A percentile compares a stretch with the other conserved stretches of the same genome.
These are phyloP conservation scores for Epinephelus fuscoguttatus DNA, from an alignment of 2,113 vertebrate species.

Conservation along the genomic window DNA sequence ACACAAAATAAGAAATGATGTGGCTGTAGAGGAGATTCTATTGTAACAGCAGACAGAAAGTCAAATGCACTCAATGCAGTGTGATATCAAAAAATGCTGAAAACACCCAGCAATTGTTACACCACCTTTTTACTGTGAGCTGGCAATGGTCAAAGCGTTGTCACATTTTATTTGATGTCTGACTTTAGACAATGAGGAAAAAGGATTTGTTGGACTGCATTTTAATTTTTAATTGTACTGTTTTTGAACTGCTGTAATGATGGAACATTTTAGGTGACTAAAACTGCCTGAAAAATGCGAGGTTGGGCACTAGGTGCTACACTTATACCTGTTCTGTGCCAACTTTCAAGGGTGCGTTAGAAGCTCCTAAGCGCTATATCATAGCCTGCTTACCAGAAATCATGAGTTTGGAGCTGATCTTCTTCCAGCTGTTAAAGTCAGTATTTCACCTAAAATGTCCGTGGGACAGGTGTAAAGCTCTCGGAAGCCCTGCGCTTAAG, in stretches of 20 bases:
- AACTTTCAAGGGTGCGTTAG: no score
- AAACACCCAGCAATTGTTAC: neutral
- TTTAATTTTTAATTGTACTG: neutral
- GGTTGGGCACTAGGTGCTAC: no score
- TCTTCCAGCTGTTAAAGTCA: no score
- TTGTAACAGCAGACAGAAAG: neutral
- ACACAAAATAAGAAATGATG: neutral
- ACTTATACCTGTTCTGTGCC: no score
- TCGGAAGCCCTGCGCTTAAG: no score
- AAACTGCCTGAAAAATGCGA: no score
- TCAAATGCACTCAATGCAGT: neutral
- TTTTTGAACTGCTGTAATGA: neutral
- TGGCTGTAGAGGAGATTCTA: neutral
- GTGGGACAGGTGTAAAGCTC: no score
- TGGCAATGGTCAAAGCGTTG: no score
- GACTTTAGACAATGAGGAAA: neutral
- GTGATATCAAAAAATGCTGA: neutral
- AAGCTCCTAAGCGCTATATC: no score
- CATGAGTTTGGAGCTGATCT: no score
- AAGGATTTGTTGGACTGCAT: neutral
- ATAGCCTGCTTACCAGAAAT: no score
- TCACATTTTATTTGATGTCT: neutral
- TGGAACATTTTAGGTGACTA: neutral
- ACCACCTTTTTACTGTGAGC: neutral
- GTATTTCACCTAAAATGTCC: no score